These are phyloP conservation scores for Phocoena sinus DNA, from an alignment of 2,113 vertebrate genomes.

Conservation along the genomic window DNA sequence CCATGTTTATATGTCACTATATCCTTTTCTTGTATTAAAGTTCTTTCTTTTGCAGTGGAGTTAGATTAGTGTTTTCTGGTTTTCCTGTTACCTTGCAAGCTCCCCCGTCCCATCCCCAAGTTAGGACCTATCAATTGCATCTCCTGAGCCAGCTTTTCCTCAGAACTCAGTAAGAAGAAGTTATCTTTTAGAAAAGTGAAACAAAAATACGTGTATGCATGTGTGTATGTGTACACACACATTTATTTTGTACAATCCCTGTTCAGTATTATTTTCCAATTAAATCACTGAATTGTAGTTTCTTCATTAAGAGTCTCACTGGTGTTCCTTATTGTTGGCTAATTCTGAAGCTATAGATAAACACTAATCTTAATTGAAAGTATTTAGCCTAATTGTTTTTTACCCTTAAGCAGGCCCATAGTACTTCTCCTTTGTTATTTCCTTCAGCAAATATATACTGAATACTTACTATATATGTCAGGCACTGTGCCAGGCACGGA, in stretches of 20 bases:
- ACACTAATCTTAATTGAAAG: conserved; percentile 45
- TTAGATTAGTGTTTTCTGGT: not conserved
- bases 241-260: not conserved
- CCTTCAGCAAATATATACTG: not conserved
- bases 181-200: not conserved
- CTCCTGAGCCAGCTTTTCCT: not conserved
- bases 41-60: not conserved
- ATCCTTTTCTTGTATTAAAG: not conserved
- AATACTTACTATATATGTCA: not conserved
- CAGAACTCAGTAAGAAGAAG: not conserved
- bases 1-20: not conserved
- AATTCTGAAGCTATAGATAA: conserved; percentile 43
- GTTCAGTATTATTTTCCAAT: not conserved
- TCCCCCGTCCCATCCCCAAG: not conserved
- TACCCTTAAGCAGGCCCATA: not conserved
- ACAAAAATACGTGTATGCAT: not conserved
- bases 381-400: conserved; percentile 51
- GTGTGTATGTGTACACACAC: not conserved
- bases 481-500: not conserved
- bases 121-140: not conserved
- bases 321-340: not conserved
- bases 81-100: not conserved
- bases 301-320: conserved; percentile 1
- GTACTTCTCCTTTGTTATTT: conserved; percentile 22
- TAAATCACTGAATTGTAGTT: conserved; percentile 27